Base-by-base conservation (phyloP, 2,113 vertebrate genomes). In the Mustelus asterias region DNA sequence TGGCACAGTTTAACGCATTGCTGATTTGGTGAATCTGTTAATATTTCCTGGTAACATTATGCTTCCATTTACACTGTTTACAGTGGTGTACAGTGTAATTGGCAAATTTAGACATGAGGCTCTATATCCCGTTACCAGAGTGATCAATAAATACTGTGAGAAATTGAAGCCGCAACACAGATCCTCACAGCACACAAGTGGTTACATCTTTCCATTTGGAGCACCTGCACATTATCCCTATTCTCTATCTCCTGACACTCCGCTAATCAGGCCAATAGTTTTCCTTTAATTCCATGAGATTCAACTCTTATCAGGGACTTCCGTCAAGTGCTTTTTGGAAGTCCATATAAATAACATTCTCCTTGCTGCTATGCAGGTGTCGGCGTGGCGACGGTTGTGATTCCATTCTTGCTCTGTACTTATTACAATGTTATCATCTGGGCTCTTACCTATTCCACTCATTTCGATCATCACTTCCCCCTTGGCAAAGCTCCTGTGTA, bases 391-490 rank as follows among this genome's bases (percentile, higher is more conserved):
- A 97, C 97, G 58, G 97, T 98, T 54, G 97, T 98, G 69, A 97
- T 98, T 90, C 97, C 97, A 96, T 97, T 97, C n/a, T 96, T 98
- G 86, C 97, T 97, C 41, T 97, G 96, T 96, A 98, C 97, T 1
- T 98, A 98, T 97, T 97, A 98, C 97, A 98, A 97, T 93, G 97
- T 98, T 94, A 96, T 98, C 95, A 96, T 96, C 96, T 98, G 97
- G 98, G 96, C 97, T 10, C 96, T 98, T 98, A 98, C 96, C 96
- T 98, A 29, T 97, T 98, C 96, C 97, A 97, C 96, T 98, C 98
- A 0, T 98, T 98, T 0, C 96, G 95, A 85, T 89, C 96, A 1
- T 86, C 96, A 0, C 96, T 97, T 9, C 97, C 97, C 1, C 33
- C 33, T n/a, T 98, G 98, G 98, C 97, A 60, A 83, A 10, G 16